Base-by-base conservation (phyloP, 64 coral and sea anemone genomes). In the Dendrophyllia cribrosa region DNA sequence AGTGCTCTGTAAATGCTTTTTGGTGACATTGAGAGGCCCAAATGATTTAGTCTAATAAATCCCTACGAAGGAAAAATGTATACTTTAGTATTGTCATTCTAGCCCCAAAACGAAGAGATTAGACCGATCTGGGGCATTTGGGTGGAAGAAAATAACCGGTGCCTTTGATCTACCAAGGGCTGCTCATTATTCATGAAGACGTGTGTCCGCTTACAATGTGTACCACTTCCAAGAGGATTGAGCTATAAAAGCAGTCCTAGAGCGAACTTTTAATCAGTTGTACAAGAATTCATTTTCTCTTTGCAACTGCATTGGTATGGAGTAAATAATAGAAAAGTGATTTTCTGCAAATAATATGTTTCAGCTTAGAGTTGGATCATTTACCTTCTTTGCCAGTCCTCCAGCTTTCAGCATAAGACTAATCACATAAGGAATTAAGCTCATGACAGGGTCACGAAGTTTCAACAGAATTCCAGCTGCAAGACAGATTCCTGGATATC, bases 1-100 rank as follows among this genome's bases (percentile, higher is more conserved):
- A 91, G 78, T 43, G 65, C 78, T 53, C 72, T 91, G 70, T 83
- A 84, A 11, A 83, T 59, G 65, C 89, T 83, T 73, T 83, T 83
- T 6, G 89, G 89, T 16, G 78, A 91, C 89, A 91, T 83, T 65
- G 61, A 67, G 46, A 91, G 56, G 5, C 77, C 89, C 19, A 91
- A 66, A 43, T 83, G 66, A 53, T 84, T 91, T 53, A 91, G 64
- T n/a, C 78, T 78, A 49, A 91, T 20, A 72, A 83, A 45, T 12
- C 58, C 89, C 89, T 91, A 13, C 19, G 72, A 90, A 60, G 25
- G 69, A 68, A 79, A 13, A 23, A 50, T 14, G n/a, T 23, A 72
- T 77, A 34, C 34, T 34, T 34, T 34, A 34, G 34, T 34, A 34
- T 34, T 34, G 34, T 34, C 34, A 34, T 34, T 34, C 34, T 34